A percentile compares a stretch with the other conserved stretches of the same genome.
These are phyloP conservation scores for Ochlodes sylvanus DNA, from an alignment of 2,888 invertebrate genomes.

Conservation along the genomic window DNA sequence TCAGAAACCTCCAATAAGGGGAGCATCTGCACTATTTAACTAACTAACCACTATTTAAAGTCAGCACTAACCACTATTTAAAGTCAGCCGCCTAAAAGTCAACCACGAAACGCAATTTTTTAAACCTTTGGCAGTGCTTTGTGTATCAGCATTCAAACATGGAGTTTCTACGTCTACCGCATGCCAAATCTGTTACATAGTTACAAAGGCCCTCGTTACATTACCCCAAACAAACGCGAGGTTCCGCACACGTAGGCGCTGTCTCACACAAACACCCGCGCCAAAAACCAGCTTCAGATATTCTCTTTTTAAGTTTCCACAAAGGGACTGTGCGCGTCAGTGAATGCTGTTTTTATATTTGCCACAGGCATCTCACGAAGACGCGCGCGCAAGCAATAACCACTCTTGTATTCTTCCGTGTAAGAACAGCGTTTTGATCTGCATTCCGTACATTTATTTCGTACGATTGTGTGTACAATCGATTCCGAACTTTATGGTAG, in stretches of 20 bases:
- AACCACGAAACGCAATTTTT: no score
- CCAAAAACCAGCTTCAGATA: constrained; percentile 12
- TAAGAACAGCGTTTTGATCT: constrained; percentile 6
- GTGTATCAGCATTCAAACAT: background rate
- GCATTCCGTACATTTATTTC: background rate
- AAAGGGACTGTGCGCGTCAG: constrained; percentile 12
- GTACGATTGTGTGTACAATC: constrained; percentile 1
- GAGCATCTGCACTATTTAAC: no score
- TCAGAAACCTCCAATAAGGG: no score
- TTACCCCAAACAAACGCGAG: background rate
- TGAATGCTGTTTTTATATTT: constrained; percentile 5
- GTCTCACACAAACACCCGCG: background rate
- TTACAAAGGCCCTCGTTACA: constrained; percentile 5
- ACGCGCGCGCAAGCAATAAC: constrained; percentile 7
- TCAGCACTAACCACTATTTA: no score
- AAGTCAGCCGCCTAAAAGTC: no score
- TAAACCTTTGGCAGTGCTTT: background rate
- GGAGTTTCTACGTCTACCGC: background rate
- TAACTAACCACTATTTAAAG: no score
- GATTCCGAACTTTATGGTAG: background rate
- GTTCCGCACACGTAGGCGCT: constrained; percentile 12
- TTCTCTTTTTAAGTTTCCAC: constrained; percentile 11
- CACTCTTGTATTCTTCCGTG: background rate
- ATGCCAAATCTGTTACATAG: constrained; percentile 2
- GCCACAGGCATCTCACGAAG: constrained; percentile 4